A percentile compares a stretch with the other conserved stretches of the same genome.
Evolutionary conservation across 2,113 vertebrate species (phyloP).

Genomic region (Sinocyclocheilus rhinocerous): DNA sequence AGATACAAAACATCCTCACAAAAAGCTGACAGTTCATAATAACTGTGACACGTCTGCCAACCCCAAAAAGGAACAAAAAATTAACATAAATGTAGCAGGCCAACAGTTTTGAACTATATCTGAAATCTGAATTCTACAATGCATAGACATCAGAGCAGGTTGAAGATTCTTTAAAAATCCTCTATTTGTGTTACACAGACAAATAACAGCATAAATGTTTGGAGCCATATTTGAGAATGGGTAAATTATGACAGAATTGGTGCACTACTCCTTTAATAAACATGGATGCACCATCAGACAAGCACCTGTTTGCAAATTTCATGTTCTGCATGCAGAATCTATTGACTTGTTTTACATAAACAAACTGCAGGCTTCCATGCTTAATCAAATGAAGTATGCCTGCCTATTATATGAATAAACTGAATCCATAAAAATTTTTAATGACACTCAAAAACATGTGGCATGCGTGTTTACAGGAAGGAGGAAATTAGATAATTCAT

Average conservation of each 20-base stretch:
- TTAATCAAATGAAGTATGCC: neutral
- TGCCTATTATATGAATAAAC: neutral
- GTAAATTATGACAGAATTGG: neutral
- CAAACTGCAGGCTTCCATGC: neutral
- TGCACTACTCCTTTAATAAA: neutral
- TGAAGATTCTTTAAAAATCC: neutral
- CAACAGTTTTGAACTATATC: neutral
- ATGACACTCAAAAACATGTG: neutral
- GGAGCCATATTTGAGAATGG: neutral
- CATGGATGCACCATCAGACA: neutral
- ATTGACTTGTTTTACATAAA: slow-evolving; percentile 29
- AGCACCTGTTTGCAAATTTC: slow-evolving; percentile 28
- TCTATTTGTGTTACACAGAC: neutral
- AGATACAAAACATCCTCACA: neutral
- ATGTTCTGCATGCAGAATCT: neutral
- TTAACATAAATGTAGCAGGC: neutral
- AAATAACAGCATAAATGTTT: neutral
- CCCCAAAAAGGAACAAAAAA: neutral
- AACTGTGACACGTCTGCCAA: neutral
- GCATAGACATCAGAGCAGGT: no score
- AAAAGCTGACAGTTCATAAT: neutral
- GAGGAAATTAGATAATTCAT: neutral
- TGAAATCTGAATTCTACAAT: neutral
- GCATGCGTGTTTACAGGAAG: neutral
- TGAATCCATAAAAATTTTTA: neutral